Base-by-base conservation (phyloP, 2,113 vertebrate genomes). In the Morphnarchus princeps region DNA sequence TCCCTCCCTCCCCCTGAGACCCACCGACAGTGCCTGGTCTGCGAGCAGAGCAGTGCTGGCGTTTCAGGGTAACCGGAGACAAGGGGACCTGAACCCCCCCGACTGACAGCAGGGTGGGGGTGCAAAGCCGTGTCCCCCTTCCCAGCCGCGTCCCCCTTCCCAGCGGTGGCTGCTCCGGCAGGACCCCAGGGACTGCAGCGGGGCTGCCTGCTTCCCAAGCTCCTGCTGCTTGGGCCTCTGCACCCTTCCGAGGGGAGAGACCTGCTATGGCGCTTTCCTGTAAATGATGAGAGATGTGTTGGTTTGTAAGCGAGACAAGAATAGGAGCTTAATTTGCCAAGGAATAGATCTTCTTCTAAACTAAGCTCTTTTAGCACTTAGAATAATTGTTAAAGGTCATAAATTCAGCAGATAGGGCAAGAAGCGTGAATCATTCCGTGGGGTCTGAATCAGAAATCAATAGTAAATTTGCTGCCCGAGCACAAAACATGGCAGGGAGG, bases 381-480 rank as follows among this genome's bases (percentile, higher is more conserved):
- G 89, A 97, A 86, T 96, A 94, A 97, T 94, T 97, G 95, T 94
- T 94, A 95, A 78, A 98, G 97, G 96, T 98, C 94, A 83, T 96
- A 96, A 97, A 95, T 96, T 67, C 71, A 94, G 96, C 79, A 91
- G 87, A 84, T 94, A 72, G 77, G 83, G 82, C 94, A 94, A 34
- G 36, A 55, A 90, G 69, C 8, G 55, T 96, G 95, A 96, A 96
- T 98, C 93, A 95, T 96, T 96, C 94, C 62, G 2, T 31, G 11
- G 92, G 85, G 80, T 52, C 91, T 97, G 95, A 97, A 97, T 97
- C 90, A 96, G 97, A 96, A 98, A 98, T 98, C 97, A 3, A 98
- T 98, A 98, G 92, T 91, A 87, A 94, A 97, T 98, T 97, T 97
- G 96, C 97, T 97, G 96, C 88, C 93, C 90, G 94, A 96, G 94